These are phyloP conservation scores for Pseudomugil gertrudae DNA, from an alignment of 2,797 vertebrate genomes.

Conservation along the genomic window DNA sequence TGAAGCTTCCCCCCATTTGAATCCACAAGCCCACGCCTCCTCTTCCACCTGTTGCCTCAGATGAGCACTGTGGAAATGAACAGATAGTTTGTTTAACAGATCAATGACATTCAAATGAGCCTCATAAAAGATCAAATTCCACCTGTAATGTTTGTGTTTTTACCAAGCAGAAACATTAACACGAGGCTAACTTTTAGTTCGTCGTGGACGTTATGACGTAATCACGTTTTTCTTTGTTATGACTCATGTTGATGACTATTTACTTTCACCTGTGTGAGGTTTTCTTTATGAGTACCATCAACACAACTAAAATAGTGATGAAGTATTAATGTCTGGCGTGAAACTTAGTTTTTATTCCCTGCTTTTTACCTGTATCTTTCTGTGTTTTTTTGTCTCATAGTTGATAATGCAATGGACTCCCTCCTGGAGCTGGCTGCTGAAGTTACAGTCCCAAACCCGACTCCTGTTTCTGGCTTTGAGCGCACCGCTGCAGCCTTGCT, in stretches of 20 bases:
- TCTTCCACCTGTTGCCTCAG: conserved; percentile 2
- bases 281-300: neutral
- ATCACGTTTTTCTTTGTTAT: neutral
- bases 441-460: conserved; percentile 60
- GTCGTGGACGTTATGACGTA: neutral
- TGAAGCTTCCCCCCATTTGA: no score
- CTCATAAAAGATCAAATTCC: neutral
- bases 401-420: conserved; percentile 94
- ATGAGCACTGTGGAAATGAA: neutral
- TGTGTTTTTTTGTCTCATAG: conserved; percentile 73
- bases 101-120: neutral
- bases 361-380: neutral
- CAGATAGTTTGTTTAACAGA: neutral
- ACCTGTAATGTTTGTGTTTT: neutral
- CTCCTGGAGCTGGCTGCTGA: conserved; percentile 91
- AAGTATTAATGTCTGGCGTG: neutral
- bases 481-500: conserved; percentile 79
- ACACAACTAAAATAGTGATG: neutral
- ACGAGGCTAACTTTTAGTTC: neutral
- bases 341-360: neutral
- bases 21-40: neutral
- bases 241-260: neutral
- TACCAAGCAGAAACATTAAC: neutral
- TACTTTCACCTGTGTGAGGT: neutral
- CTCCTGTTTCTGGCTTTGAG: conserved; percentile 81